These are phyloP conservation scores for Auanema freiburgensis DNA, from an alignment of 2,888 invertebrate species.

Conservation along the genomic window DNA sequence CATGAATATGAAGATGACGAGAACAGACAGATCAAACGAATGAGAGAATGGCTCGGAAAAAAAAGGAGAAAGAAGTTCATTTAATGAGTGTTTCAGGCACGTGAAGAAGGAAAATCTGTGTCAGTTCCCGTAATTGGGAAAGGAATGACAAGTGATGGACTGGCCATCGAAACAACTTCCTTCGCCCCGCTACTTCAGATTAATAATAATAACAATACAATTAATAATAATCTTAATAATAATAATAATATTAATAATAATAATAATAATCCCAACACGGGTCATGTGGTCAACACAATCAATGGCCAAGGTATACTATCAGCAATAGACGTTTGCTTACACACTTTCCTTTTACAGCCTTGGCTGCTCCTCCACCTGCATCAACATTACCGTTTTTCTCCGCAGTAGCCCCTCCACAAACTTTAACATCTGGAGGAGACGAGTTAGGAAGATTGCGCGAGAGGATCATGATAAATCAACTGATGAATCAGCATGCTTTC, in stretches of 20 bases:
- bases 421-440: slow-evolving; percentile 8
- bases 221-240: too few species aligned
- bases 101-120: slow-evolving; percentile 19
- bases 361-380: neutral
- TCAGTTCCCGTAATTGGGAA: slow-evolving; percentile 20
- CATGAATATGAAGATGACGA: too few species aligned
- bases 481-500: slow-evolving; percentile 19
- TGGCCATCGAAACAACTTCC: slow-evolving; percentile 6
- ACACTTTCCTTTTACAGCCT: too few species aligned
- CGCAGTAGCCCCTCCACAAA: slow-evolving; percentile 1
- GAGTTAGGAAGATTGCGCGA: slow-evolving; percentile 19
- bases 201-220: neutral
- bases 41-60: neutral
- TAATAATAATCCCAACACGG: too few species aligned
- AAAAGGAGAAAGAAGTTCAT: neutral
- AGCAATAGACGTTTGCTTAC: too few species aligned
- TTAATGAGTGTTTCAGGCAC: slow-evolving; percentile 10
- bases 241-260: too few species aligned
- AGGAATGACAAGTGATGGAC: slow-evolving; percentile 12
- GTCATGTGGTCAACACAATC: too few species aligned
- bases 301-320: too few species aligned
- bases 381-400: slow-evolving; percentile 9
- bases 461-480: slow-evolving; percentile 24
- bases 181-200: slow-evolving; percentile 14
- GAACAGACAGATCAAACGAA: neutral